Evolutionary conservation across 2,797 vertebrate species (phyloP), one percentile per base, ranked within the genome.

Genomic region (Spea hammondii): DNA sequence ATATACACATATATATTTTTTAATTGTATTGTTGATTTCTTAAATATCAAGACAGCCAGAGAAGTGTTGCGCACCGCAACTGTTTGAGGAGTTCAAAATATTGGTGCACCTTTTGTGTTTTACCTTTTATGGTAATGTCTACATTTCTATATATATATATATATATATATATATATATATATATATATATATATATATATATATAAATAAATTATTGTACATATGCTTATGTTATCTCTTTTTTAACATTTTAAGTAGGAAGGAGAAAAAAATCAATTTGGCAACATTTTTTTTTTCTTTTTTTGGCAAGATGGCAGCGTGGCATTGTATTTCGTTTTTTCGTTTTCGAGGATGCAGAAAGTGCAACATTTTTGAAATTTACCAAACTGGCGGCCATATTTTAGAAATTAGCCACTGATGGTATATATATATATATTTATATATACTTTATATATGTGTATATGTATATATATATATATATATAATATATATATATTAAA

Each of bases 61-160:
- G 45, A 71, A 57, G 47, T 49, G 47, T 79, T 79, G 65, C 71
- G 51, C 65, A 55, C 49, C 9, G 72, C 46, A 65, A 50, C 51
- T 54, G 44, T n/a, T 69, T 45, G 45, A 66, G 55, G 55, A 45
- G 60, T 55, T 64, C 8, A 55, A 50, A 86, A 87, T 87, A 86
- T 90, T 85, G 84, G 91, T 91, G 90, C 90, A 92, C 90, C 91
- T 91, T 17, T 46, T 86, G 84, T 87, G 84, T 89, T 90, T 74
- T 74, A 69, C 46, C 53, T 69, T 62, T 65, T 87, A 89, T 85
- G 90, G 85, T 85, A 89, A 90, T 88, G 87, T 86, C 86, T 74
- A 89, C 84, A 86, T 87, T 90, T 79, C 14, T 62, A 89, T 84
- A 86, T 87, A 90, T 79, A 14, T 62, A 32, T 32, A 32, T 32